phyloP scores from a whole-genome alignment of 2,797 vertebrate species.

The Molothrus ater region DNA sequence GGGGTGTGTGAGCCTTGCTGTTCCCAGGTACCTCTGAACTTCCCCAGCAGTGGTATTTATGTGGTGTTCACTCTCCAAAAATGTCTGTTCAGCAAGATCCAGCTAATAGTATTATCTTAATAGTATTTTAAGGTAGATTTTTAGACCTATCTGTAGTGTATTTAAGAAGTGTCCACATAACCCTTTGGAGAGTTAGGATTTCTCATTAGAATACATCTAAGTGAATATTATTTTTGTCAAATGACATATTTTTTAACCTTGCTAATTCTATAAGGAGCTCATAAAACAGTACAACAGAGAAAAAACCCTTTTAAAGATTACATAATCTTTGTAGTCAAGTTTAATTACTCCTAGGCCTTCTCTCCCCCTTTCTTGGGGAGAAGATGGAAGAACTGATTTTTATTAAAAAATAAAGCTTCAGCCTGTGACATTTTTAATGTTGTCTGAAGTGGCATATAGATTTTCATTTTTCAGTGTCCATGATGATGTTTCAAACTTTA shows the following conservation, averaged over 20 bases:
- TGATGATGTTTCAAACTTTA: not conserved
- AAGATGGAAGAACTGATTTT: not conserved
- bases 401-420: not conserved
- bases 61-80: not conserved
- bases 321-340: not conserved
- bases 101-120: not conserved
- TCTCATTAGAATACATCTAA: not conserved
- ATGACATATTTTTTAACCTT: not conserved
- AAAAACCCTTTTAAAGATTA: not conserved
- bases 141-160: not conserved
- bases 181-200: not conserved
- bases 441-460: not conserved
- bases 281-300: not conserved
- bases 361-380: not conserved
- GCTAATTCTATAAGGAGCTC: not conserved
- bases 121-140: not conserved
- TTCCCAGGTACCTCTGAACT: not conserved
- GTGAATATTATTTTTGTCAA: not conserved
- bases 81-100: not conserved
- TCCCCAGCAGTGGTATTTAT: not conserved
- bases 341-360: not conserved
- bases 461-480: not conserved
- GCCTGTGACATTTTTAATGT: not conserved
- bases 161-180: not conserved
- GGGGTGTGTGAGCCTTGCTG: accelerated